A percentile compares a stretch with the other conserved stretches of the same genome.
These are phyloP conservation scores for Craseonycteris thonglongyai DNA, from an alignment of 2,113 vertebrate genomes.

Conservation along the genomic window DNA sequence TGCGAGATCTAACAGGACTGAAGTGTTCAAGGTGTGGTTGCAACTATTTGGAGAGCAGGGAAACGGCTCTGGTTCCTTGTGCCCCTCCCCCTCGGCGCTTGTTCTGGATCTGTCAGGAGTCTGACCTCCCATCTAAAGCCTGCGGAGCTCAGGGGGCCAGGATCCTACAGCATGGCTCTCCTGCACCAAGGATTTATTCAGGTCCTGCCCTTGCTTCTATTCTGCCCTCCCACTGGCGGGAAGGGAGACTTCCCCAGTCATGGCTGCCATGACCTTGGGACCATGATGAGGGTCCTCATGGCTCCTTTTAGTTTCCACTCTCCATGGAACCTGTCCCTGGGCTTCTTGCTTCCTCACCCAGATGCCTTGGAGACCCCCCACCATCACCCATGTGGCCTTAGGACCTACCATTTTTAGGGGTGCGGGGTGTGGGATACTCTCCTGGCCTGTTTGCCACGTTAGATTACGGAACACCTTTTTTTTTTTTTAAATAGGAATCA, in stretches of 20 bases:
- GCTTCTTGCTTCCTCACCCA: background rate
- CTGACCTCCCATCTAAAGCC: background rate
- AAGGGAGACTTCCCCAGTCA: background rate
- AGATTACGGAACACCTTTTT: background rate
- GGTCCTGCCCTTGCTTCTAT: background rate
- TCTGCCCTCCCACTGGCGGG: background rate
- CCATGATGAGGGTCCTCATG: rapidly evolving
- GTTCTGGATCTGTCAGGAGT: background rate
- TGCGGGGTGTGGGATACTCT: background rate
- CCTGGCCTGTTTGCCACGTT: background rate
- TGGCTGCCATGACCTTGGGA: background rate
- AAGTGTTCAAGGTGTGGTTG: background rate
- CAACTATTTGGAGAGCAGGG: background rate
- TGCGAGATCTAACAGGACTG: background rate
- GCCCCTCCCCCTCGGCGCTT: background rate
- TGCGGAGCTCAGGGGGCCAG: background rate
- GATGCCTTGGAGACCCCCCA: too few species aligned
- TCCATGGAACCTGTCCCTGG: background rate
- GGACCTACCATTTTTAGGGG: background rate
- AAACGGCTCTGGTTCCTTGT: background rate
- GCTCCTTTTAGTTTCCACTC: background rate
- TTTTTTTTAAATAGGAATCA: background rate
- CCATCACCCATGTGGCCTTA: background rate
- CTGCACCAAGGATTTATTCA: background rate
- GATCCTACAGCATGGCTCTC: background rate